Evolutionary conservation across 53 echinoderm and acorn worm species (phyloP).

Genomic region (Astropecten irregularis): DNA sequence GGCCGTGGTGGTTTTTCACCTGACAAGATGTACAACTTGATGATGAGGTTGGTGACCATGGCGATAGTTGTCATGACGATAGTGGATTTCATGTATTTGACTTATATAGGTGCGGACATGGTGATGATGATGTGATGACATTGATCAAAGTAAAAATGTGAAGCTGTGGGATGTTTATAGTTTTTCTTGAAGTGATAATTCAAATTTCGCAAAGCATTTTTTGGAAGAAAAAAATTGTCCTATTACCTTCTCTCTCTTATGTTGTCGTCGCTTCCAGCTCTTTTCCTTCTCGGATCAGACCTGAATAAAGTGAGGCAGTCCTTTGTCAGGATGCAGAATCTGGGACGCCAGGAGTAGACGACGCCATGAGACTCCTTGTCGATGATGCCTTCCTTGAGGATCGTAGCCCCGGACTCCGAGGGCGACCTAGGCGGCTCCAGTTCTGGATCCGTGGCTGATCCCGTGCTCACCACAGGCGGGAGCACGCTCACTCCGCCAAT

Average conservation of each 20-base stretch:
- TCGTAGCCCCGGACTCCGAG: neutral
- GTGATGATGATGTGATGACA: no score
- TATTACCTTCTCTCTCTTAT: conserved; percentile 25
- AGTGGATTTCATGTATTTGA: no score
- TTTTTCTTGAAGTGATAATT: no score
- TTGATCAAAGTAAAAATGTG: no score
- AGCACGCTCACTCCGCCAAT: conserved; percentile 38
- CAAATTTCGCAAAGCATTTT: no score
- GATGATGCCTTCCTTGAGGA: conserved; percentile 80
- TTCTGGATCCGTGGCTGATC: neutral
- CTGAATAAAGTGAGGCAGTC: conserved; percentile 80
- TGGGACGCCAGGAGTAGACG: conserved; percentile 79
- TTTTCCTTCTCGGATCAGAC: conserved; percentile 66
- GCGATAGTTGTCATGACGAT: no score
- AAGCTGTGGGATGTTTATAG: no score
- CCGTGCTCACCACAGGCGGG: neutral
- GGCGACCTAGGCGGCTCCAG: neutral
- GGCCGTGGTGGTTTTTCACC: no score
- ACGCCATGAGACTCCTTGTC: conserved; percentile 85
- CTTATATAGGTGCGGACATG: no score
- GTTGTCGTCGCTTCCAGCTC: neutral
- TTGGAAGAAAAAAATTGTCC: no score
- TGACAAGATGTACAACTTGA: no score
- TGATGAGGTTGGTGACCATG: no score
- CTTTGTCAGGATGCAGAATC: conserved; percentile 83